A percentile compares a stretch with the other conserved stretches of the same genome.
Conservation (phyloP, 2,797 vertebrate genomes). For the Silurus aristotelis region DNA sequence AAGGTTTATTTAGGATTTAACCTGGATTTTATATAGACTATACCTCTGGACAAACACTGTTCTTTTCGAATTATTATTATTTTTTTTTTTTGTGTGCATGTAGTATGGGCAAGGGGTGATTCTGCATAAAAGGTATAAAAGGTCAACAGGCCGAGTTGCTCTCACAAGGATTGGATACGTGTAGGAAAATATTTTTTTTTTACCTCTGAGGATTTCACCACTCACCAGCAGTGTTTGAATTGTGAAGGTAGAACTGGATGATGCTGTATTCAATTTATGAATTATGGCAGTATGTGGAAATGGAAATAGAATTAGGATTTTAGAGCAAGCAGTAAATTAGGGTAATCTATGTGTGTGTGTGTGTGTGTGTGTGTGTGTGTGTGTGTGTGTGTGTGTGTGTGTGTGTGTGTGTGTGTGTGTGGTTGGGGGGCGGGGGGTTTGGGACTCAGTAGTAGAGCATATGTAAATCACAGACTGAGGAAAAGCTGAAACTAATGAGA, state of each 20-base stretch:
- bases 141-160: not conserved
- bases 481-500: constrained; percentile 13
- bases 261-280: constrained; percentile 74
- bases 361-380: constrained; percentile 27
- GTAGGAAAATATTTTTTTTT: constrained; percentile 57
- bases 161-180: not conserved
- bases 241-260: constrained; percentile 59
- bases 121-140: not conserved
- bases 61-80: not conserved
- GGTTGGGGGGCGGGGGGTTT: constrained; percentile 12
- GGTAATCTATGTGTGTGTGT: constrained; percentile 26
- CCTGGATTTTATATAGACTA: not conserved
- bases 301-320: constrained; percentile 73
- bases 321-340: constrained; percentile 30
- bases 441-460: constrained; percentile 5
- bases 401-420: constrained; percentile 29
- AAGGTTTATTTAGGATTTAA: not conserved
- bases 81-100: not conserved
- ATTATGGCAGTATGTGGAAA: constrained; percentile 68
- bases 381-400: constrained; percentile 38
- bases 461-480: constrained; percentile 20
- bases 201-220: constrained; percentile 45
- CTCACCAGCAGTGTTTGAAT: not conserved
- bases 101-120: not conserved
- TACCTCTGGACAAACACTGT: not conserved